Base-by-base conservation (phyloP, 2,797 vertebrate species). In the Oreortyx pictus region DNA sequence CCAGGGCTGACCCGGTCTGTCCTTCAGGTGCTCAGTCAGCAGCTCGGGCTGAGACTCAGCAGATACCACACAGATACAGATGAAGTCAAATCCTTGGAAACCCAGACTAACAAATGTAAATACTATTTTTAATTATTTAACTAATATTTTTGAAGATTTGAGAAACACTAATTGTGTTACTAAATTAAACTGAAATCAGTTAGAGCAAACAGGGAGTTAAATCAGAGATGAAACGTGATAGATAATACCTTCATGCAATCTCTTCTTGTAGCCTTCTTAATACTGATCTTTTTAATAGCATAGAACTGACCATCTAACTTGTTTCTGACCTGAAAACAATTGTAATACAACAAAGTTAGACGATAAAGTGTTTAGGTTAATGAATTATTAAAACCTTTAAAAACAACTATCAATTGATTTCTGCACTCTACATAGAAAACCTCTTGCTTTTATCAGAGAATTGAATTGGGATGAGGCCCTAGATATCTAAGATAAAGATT, bases 201-300 rank as follows among this genome's bases (percentile, higher is more conserved):
- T 17, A 84, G 3, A 80, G 68, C 25, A 52, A 59, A 50, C 5
- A 67, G 27, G 18, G 7, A 75, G 33, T 56, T 65, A 74, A 54
- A 66, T 39, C 3, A 74, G 19, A 47, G 14, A 52, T 11, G 27
- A 83, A 80, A 77, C 31, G 65, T 31, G 18, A 82, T 44, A 90
- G 76, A 83, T 6, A 92, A 82, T 97, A 99, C 99, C 98, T 99
- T 99, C 98, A 99, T 98, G 79, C 99, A 99, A 95, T 99, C 99
- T 41, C 98, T 98, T 96, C 98, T 98, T 61, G 98, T 98, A 71
- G 99, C 98, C 80, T 98, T 98, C 97, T 98, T 99, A 90, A 99
- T 99, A n/a, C 98, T 98, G 90, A 99, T 99, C 97, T 99, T 99
- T 97, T 99, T 99, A 96, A 99, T 98, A 43, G 99, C 99, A 62